Evolutionary conservation across 23 tunicate genomes (phyloP).

Genomic region (Ciona savignyi): DNA sequence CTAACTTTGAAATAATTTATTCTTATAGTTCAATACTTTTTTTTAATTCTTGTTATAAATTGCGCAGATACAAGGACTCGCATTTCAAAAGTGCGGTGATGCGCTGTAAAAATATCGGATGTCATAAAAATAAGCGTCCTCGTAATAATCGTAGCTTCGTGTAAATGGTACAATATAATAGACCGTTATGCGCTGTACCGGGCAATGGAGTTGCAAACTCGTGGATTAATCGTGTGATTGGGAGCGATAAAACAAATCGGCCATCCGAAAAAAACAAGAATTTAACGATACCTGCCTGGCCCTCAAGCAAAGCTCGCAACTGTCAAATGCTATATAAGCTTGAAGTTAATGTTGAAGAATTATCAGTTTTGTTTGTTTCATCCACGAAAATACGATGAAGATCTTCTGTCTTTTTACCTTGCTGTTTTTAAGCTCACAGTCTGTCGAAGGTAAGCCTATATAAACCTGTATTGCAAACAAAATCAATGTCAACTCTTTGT

Average conservation of each 20-base stretch:
- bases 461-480: too few relatives aligned
- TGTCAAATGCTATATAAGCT: not conserved
- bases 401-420: not conserved
- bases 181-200: not conserved
- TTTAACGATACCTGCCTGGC: not conserved
- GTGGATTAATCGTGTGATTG: not conserved
- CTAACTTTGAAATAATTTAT: too few relatives aligned
- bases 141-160: not conserved
- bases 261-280: not conserved
- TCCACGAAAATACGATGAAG: not conserved
- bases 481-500: too few relatives aligned
- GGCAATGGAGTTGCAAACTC: too few relatives aligned
- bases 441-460: too few relatives aligned
- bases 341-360: not conserved
- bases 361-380: not conserved
- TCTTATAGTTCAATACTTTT: too few relatives aligned
- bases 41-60: too few relatives aligned
- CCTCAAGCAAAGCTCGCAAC: not conserved
- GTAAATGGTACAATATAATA: not conserved
- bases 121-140: not conserved
- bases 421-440: not conserved
- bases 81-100: too few relatives aligned
- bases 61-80: too few relatives aligned
- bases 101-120: too few relatives aligned
- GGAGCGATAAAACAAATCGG: not conserved